These are phyloP conservation scores for Synanceia verrucosa DNA, from an alignment of 2,797 vertebrate species.

Conservation along the genomic window DNA sequence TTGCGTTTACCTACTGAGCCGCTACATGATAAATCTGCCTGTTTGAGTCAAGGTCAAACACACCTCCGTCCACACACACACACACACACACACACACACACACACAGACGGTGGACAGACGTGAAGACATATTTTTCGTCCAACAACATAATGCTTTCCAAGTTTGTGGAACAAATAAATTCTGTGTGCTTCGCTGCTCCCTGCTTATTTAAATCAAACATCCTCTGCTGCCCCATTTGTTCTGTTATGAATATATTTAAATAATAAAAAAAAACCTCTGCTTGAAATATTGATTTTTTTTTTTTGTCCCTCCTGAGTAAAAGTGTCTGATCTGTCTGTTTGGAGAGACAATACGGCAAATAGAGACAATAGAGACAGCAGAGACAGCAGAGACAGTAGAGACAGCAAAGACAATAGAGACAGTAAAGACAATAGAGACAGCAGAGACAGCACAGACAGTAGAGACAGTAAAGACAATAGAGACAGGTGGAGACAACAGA, in stretches of 20 bases:
- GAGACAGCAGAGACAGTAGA: too few relatives aligned
- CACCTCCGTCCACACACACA: slow-evolving; percentile 65
- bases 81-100: slow-evolving; percentile 5
- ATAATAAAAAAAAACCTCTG: not conserved
- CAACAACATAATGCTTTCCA: slow-evolving; percentile 89
- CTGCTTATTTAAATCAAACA: slow-evolving; percentile 64
- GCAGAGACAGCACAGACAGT: too few relatives aligned
- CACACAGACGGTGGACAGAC: slow-evolving; percentile 42
- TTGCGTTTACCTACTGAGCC: slow-evolving; percentile 83
- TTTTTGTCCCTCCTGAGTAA: too few relatives aligned
- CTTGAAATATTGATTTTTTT: too few relatives aligned
- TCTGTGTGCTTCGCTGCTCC: slow-evolving; percentile 88
- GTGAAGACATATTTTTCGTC: slow-evolving; percentile 89
- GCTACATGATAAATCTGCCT: slow-evolving; percentile 91
- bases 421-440: too few relatives aligned
- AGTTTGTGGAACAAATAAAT: slow-evolving; percentile 95
- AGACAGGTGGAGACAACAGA: too few relatives aligned
- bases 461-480: too few relatives aligned
- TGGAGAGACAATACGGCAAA: too few relatives aligned
- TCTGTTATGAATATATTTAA: not conserved
- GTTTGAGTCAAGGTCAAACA: slow-evolving; percentile 92
- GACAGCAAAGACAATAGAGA: too few relatives aligned
- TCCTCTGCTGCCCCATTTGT: not conserved
- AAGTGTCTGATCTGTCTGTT: too few relatives aligned
- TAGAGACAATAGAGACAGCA: too few relatives aligned